Evolutionary conservation across 1,140 invertebrate species (phyloP).

Genomic region (Coenobita brevimanus): DNA sequence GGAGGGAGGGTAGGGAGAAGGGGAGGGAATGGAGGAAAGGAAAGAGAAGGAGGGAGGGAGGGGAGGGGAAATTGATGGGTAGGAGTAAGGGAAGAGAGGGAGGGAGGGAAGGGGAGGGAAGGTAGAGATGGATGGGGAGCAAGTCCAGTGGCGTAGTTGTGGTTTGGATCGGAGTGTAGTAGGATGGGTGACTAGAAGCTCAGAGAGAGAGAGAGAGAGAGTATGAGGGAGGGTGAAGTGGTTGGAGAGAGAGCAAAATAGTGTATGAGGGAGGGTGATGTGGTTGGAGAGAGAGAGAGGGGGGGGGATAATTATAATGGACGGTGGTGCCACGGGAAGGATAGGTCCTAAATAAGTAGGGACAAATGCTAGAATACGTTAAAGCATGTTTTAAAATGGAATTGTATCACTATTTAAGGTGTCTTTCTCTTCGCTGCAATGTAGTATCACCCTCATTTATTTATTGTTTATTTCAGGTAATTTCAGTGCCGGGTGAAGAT

Average conservation of each 20-base stretch:
- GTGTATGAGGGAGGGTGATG: neutral
- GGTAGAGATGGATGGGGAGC: neutral
- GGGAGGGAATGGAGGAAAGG: neutral
- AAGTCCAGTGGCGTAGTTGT: neutral
- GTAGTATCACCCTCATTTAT: too few species aligned
- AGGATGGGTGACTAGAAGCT: neutral
- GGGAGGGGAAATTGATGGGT: neutral
- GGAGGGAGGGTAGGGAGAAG: neutral
- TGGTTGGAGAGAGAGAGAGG: neutral
- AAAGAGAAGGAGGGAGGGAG: neutral
- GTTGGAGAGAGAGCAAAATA: neutral
- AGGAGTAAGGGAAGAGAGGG: too few species aligned
- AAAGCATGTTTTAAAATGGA: too few species aligned
- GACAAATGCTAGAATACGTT: too few species aligned
- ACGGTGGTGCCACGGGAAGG: too few species aligned
- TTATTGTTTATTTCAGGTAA: too few species aligned
- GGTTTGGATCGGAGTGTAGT: neutral
- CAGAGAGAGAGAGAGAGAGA: neutral
- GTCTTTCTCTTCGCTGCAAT: too few species aligned
- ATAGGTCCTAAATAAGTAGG: too few species aligned
- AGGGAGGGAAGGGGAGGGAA: neutral
- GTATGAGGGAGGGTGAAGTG: neutral
- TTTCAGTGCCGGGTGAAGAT: too few species aligned
- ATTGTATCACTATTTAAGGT: too few species aligned
- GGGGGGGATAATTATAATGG: too few species aligned